These are phyloP conservation scores for Hippocampus barbouri DNA, from an alignment of 2,113 vertebrate genomes.

Conservation along the genomic window DNA sequence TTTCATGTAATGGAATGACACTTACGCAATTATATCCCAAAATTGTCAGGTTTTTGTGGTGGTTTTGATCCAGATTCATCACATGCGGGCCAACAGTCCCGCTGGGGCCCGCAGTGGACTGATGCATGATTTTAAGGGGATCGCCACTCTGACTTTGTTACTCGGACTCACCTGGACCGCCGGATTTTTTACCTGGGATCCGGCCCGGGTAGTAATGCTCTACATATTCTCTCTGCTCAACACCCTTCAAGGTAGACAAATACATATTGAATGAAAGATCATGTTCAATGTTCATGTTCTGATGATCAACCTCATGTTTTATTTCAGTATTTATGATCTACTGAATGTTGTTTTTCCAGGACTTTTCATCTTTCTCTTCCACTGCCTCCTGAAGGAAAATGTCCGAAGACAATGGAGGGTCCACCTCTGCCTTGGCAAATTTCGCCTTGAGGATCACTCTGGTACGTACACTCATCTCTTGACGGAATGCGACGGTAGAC, in stretches of 20 bases:
- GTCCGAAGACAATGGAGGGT: slow-evolving; percentile 80
- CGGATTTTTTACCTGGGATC: slow-evolving; percentile 81
- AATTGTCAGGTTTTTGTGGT: slow-evolving; percentile 74
- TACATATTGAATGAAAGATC: neutral
- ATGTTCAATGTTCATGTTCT: too few species aligned
- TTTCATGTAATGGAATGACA: neutral
- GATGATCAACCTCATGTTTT: too few species aligned
- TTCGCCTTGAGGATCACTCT: slow-evolving; percentile 71
- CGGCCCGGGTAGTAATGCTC: slow-evolving; percentile 73
- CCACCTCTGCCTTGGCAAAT: slow-evolving; percentile 77
- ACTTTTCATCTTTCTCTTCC: slow-evolving; percentile 86
- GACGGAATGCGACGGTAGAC: neutral
- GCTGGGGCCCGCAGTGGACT: slow-evolving; percentile 58
- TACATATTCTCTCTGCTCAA: slow-evolving; percentile 87
- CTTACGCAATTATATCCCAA: too few species aligned
- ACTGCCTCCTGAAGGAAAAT: slow-evolving; percentile 87
- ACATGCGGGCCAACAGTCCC: slow-evolving; percentile 70
- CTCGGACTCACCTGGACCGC: slow-evolving; percentile 85
- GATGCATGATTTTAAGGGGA: slow-evolving; percentile 78
- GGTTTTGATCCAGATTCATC: slow-evolving; percentile 81
- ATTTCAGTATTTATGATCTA: too few species aligned
- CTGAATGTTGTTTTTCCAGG: slow-evolving; percentile 61
- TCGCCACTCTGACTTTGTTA: slow-evolving; percentile 80
- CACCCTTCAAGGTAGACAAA: slow-evolving; percentile 80
- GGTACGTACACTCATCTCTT: slow-evolving; percentile 60